phyloP scores from a whole-genome alignment of 2,113 vertebrate species.

The Cheirogaleus medius region DNA sequence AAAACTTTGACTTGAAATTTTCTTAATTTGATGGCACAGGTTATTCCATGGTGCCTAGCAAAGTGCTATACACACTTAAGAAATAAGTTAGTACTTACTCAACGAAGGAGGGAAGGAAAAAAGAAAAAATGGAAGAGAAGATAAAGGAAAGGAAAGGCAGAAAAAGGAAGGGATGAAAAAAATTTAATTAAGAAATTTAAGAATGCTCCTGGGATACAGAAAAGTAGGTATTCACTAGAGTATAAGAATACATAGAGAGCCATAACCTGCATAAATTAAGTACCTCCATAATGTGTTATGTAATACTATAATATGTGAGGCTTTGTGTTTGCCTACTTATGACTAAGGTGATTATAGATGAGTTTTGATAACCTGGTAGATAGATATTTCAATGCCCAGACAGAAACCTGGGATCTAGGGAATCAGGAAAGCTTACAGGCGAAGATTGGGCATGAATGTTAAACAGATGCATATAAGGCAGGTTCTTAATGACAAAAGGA shows the following conservation, averaged over 20 bases:
- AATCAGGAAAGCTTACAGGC: background rate
- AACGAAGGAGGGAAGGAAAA: background rate
- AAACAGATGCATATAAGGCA: conserved; percentile 23
- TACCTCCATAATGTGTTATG: background rate
- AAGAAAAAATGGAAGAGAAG: background rate
- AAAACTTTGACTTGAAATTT: background rate
- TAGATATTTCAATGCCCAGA: background rate
- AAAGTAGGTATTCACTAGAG: background rate
- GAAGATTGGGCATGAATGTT: background rate
- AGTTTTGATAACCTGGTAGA: background rate
- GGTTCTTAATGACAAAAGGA: background rate
- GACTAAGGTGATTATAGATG: background rate
- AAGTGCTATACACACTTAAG: background rate
- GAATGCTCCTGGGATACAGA: background rate
- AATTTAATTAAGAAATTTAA: conserved; percentile 22
- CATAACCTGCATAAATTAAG: background rate
- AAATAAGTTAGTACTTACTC: background rate
- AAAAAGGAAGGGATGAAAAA: background rate
- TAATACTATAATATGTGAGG: background rate
- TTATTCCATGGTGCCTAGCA: background rate
- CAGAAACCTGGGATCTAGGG: background rate
- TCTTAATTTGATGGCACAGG: background rate
- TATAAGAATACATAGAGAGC: background rate
- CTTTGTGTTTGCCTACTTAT: background rate
- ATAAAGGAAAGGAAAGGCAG: background rate